phyloP scores from a whole-genome alignment of 2,888 invertebrate genomes.

The Pristionchus arcanus region DNA sequence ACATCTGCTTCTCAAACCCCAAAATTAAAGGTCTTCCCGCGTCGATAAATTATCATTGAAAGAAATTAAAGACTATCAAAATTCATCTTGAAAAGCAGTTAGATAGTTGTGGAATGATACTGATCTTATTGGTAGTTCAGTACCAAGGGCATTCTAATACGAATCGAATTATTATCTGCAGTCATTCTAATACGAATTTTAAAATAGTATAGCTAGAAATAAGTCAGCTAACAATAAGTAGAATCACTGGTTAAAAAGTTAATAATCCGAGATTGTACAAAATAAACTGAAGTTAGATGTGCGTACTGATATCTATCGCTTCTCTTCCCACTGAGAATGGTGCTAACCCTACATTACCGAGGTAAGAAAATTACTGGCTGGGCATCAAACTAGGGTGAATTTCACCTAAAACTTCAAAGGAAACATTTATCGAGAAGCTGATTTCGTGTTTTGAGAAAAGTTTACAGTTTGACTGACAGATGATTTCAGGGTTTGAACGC shows the following conservation, averaged over 20 bases:
- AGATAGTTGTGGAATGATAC: no score
- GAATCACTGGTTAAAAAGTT: no score
- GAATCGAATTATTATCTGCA: no score
- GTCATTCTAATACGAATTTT: no score
- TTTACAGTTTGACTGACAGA: not conserved
- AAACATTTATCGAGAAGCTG: not conserved
- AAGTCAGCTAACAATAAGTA: no score
- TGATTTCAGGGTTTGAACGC: conserved; percentile 4
- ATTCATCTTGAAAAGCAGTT: no score
- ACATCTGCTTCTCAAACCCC: conserved; percentile 19
- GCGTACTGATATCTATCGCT: not conserved
- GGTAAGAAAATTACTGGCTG: not conserved
- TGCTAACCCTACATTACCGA: not conserved
- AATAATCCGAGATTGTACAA: no score
- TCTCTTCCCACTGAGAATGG: not conserved
- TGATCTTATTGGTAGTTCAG: no score
- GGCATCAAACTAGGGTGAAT: not conserved
- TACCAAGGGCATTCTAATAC: no score
- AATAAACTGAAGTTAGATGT: not conserved
- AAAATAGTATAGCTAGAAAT: no score
- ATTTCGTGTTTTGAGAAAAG: conserved; percentile 13
- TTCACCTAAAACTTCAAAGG: not conserved
- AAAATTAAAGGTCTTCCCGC: not conserved
- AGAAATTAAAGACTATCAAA: no score
- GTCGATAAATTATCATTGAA: not conserved